These are phyloP conservation scores for Astatoreochromis straeleni DNA, from an alignment of 2,113 vertebrate genomes.

Conservation along the genomic window DNA sequence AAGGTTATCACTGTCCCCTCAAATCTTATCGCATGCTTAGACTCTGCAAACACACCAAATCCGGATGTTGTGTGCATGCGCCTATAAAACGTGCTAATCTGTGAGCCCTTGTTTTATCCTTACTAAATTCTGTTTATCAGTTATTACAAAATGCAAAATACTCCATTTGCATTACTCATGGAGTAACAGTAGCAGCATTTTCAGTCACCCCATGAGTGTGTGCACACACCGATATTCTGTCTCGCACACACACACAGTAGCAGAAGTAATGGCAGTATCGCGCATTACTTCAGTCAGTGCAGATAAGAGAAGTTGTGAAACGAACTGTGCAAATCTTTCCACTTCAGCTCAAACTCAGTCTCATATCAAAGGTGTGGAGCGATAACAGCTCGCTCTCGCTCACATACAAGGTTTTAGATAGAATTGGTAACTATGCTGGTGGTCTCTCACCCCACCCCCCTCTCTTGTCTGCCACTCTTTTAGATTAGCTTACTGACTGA, in stretches of 20 bases:
- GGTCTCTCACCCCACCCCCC: conserved; percentile 30
- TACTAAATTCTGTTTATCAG: background rate
- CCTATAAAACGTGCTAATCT: background rate
- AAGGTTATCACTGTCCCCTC: background rate
- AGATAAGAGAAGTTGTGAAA: conserved; percentile 65
- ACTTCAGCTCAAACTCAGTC: conserved; percentile 67
- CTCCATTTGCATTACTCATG: background rate
- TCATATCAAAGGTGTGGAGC: conserved; percentile 60
- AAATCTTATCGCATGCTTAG: background rate
- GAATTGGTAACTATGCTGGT: conserved; percentile 45
- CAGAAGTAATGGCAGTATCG: conserved; percentile 28
- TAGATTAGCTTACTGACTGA: conserved; percentile 61
- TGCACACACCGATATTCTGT: background rate
- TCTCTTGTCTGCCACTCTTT: conserved; percentile 8
- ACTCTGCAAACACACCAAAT: background rate
- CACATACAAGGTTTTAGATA: conserved; percentile 28
- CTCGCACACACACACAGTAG: conserved; percentile 60
- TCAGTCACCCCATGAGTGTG: background rate
- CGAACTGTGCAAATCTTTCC: conserved; percentile 60
- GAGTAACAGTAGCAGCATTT: background rate
- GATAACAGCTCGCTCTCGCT: conserved; percentile 39
- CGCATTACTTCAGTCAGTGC: conserved; percentile 35
- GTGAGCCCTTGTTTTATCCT: background rate
- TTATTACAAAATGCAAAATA: background rate
- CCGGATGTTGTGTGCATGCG: background rate